A percentile compares a stretch with the other conserved stretches of the same genome.
Conservation (phyloP, 2,888 invertebrate species). For the Nomada fucata region DNA sequence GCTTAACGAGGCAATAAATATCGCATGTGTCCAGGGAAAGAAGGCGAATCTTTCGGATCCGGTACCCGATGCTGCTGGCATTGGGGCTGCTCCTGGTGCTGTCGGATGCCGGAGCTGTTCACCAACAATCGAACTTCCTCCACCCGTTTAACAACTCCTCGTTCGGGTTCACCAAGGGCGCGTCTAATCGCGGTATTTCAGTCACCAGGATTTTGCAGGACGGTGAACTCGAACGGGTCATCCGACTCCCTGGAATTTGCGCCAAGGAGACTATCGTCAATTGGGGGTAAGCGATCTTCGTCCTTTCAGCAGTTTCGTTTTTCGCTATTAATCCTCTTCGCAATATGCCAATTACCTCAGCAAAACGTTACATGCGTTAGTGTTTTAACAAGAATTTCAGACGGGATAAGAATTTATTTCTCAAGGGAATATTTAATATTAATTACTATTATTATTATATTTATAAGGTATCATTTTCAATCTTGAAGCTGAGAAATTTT, state of each 20-base stretch:
- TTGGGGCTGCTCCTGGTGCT: constrained; percentile 73
- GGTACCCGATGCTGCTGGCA: constrained; percentile 75
- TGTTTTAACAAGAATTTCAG: no score
- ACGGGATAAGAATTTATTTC: no score
- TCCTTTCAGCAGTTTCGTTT: background rate
- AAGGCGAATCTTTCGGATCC: constrained; percentile 62
- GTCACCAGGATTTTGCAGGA: constrained; percentile 88
- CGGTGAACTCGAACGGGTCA: constrained; percentile 87
- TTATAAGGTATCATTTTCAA: no score
- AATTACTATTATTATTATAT: no score
- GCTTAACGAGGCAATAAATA: constrained; percentile 31
- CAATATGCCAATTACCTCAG: background rate
- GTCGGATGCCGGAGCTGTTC: constrained; percentile 71
- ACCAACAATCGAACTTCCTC: constrained; percentile 60
- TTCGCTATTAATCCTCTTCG: background rate
- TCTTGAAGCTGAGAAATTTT: no score
- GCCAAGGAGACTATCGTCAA: constrained; percentile 78
- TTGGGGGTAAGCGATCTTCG: constrained; percentile 76
- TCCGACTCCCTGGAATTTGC: constrained; percentile 78
- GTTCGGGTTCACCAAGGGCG: constrained; percentile 41
- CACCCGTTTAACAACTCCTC: constrained; percentile 55
- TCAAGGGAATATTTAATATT: no score
- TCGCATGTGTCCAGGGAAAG: constrained; percentile 54
- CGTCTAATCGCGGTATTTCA: constrained; percentile 86
- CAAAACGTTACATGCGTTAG: background rate